phyloP scores from a whole-genome alignment of 2,113 vertebrate genomes.

The Malurus elegans region DNA sequence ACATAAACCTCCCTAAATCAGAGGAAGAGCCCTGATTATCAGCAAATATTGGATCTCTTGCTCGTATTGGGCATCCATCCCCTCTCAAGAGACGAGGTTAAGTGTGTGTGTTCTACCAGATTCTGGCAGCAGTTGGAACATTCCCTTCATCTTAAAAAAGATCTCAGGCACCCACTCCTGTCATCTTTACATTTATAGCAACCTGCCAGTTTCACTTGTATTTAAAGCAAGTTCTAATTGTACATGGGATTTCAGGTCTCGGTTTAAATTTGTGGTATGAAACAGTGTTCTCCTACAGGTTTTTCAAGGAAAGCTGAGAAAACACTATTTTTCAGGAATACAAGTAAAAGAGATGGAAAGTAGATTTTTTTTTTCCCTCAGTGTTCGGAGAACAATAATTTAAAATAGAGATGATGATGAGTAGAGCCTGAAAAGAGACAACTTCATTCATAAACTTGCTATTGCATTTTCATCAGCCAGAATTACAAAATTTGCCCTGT shows the following conservation, averaged over 20 bases:
- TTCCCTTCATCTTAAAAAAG: background rate
- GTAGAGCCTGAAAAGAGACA: background rate
- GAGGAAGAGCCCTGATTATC: background rate
- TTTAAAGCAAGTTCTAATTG: constrained; percentile 34
- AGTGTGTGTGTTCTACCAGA: background rate
- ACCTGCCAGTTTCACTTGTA: constrained; percentile 13
- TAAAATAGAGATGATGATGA: background rate
- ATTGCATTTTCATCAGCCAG: background rate
- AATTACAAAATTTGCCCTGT: background rate
- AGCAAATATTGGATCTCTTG: background rate
- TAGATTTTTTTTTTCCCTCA: background rate
- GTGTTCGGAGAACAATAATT: background rate
- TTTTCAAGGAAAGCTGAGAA: constrained; percentile 37
- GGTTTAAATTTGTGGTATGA: constrained; percentile 7
- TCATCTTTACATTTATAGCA: constrained; percentile 14
- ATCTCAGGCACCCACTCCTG: background rate
- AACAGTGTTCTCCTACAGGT: constrained; percentile 33
- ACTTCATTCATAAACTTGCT: background rate
- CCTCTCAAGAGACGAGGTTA: background rate
- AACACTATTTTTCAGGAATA: background rate
- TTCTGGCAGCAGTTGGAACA: background rate
- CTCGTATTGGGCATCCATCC: background rate
- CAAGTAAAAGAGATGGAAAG: background rate
- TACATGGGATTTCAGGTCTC: background rate
- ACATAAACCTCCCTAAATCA: background rate